Evolutionary conservation across 2,113 vertebrate species (phyloP), one percentile per base, ranked within the genome.

Genomic region (Cochlearius cochlearius): DNA sequence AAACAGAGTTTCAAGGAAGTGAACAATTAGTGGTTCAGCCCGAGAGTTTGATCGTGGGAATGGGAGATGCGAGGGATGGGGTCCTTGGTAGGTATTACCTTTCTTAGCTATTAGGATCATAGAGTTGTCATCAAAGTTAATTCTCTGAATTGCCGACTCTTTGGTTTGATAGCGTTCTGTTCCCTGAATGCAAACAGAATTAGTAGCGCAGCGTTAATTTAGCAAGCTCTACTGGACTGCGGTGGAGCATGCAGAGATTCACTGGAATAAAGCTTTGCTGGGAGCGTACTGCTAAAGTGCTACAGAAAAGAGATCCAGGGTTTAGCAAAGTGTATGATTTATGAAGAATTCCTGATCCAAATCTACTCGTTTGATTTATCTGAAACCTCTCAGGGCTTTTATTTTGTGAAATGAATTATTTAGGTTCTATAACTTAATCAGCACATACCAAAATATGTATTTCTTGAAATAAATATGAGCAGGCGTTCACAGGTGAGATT

Each of bases 31-130:
- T 53, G 29, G 25, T 91, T 58, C 32, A 80, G 10, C 20, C 15
- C 4, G 11, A 39, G 34, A 34, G 13, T 73, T 69, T 1, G 0
- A 2, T 10, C 30, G 20, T 41, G 6, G n/a, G n/a, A n/a, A n/a
- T 34, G 59, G 14, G 20, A 72, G 75, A n/a, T 74, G 41, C 29
- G 38, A 8, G 8, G 47, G 22, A 64, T 0, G 1, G 32, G 16
- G 19, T 82, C 21, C 13, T 79, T 43, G 12, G n/a, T 39, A 36
- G 15, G 12, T 62, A 4, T 67, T 63, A 56, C 10, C 36, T 55
- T 50, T 67, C 52, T 50, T 76, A 62, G 49, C 36, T 83, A 1
- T 75, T 64, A 45, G 22, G 29, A 39, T 59, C 0, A 0, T n/a
- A 41, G 50, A 69, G 30, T 71, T 68, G 43, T 11, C 73, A 47